Evolutionary conservation across 2,113 vertebrate species (phyloP), one percentile per base, ranked within the genome.

Genomic region (Aegithalos caudatus): DNA sequence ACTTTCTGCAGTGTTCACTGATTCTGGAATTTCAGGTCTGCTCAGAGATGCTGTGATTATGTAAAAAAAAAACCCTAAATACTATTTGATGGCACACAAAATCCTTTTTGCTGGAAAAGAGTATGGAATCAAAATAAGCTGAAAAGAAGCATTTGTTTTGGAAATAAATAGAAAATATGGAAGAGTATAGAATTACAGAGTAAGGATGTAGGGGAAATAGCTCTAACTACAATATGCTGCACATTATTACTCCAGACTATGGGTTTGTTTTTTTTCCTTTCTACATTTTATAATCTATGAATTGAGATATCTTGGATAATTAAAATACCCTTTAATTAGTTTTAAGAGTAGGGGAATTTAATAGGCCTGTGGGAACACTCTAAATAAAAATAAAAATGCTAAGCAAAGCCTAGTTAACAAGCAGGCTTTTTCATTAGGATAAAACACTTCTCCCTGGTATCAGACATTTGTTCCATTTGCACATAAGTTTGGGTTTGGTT

Each of bases 291-390:
- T 80, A 92, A 66, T 82, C 64, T 78, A 73, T 83, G 54, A 80
- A 83, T 93, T 88, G 90, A 85, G 67, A 70, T 80, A 86, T 86
- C 62, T 73, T 69, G 83, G 64, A 85, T 84, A 89, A 86, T 93
- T 92, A 96, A 86, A 76, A 83, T 61, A 87, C 15, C 38, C 82
- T 86, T 86, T 95, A 93, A 90, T 96, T 88, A 95, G 92, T 86
- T 93, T 86, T 93, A 93, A 95, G 64, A 93, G 82, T 88, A 66
- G 35, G 12, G 33, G 47, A 86, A 83, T 86, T 92, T 96, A 91
- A 87, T 78, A 87, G 65, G 44, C 73, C 69, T 86, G 25, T 70
- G 77, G 92, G 89, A 95, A 70, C 60, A 64, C 19, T 88, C 81
- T 74, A 93, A 94, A 95, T 72, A 89, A 86, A 95, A 94, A 92